These are phyloP conservation scores for Drosophila subobscura DNA, from an alignment of 1,140 invertebrate species.

Conservation along the genomic window DNA sequence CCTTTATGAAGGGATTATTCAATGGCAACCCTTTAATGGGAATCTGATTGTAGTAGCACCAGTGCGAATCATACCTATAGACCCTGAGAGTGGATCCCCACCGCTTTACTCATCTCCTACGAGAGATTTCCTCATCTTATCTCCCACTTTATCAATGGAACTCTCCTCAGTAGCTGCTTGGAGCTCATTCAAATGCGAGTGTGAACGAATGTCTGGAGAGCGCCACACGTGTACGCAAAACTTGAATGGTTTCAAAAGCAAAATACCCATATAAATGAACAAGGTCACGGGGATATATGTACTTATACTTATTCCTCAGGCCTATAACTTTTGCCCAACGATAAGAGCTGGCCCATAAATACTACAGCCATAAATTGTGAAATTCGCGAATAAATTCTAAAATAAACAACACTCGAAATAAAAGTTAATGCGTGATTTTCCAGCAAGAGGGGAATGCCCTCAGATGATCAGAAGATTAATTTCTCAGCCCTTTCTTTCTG, in stretches of 20 bases:
- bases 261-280: constrained; percentile 1
- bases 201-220: constrained; percentile 25
- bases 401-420: too few species aligned
- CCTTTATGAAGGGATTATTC: too few species aligned
- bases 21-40: too few species aligned
- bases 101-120: too few species aligned
- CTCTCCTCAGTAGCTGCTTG: constrained; percentile 1
- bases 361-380: constrained; percentile 8
- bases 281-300: constrained; percentile 26
- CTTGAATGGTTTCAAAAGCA: constrained; percentile 3
- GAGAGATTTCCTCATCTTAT: constrained; percentile 27
- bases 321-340: not conserved
- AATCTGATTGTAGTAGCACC: too few species aligned
- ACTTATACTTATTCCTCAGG: constrained; percentile 3
- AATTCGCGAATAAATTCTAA: too few species aligned
- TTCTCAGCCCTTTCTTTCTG: too few species aligned
- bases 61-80: too few species aligned
- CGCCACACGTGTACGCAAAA: constrained; percentile 36
- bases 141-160: constrained; percentile 34
- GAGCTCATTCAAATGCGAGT: constrained; percentile 14
- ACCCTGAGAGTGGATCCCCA: too few species aligned
- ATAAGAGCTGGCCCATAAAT: constrained; percentile 35
- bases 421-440: too few species aligned
- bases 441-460: too few species aligned
- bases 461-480: too few species aligned